Base-by-base conservation (phyloP, 2,797 vertebrate species). In the Ispidina lecontei region DNA sequence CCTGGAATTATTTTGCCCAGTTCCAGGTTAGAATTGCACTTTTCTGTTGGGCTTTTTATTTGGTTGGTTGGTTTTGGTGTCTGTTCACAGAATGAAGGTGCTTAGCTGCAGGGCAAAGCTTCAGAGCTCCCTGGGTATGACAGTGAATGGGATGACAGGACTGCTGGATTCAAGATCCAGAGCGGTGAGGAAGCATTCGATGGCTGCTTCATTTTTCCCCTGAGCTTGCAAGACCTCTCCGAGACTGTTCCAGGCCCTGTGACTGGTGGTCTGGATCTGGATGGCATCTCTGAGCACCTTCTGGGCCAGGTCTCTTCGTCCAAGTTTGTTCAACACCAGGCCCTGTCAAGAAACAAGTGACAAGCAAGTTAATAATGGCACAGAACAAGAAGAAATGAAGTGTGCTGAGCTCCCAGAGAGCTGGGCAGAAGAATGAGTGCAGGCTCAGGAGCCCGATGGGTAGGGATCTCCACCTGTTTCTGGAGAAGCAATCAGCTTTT, bases 121-220 rank as follows among this genome's bases (percentile, higher is more conserved):
- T 98, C 98, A 99, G 44, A 99, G 98, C 96, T 99, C 98, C 73
- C 99, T 97, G 79, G 99, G 98, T 92, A 99, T 99, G 97, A 99
- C 96, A n/a, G 97, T 98, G 97, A 99, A 99, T 0, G 99, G 98
- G 35, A 98, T 95, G 86, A 99, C 97, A 6, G 99, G 99, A 94
- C 98, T 99, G 98, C 98, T 99, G 91, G 99, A 98, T 97, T 99
- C 99, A 31, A 99, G 98, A 95, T 99, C 99, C 82, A 99, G 97
- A 41, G 99, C 99, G 0, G 98, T 99, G 74, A 99, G 95, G 97
- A 99, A 99, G 96, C 99, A 99, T 78, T 99, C 99, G 0, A 98
- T 98, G 5, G 99, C 98, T 0, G 98, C 99, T 97, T 99, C 98
- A 1, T 97, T 95, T 92, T 97, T 98, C 81, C 98, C 97, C 72